phyloP scores from a whole-genome alignment of 2,888 invertebrate species.

The Dryobotodes eremita region DNA sequence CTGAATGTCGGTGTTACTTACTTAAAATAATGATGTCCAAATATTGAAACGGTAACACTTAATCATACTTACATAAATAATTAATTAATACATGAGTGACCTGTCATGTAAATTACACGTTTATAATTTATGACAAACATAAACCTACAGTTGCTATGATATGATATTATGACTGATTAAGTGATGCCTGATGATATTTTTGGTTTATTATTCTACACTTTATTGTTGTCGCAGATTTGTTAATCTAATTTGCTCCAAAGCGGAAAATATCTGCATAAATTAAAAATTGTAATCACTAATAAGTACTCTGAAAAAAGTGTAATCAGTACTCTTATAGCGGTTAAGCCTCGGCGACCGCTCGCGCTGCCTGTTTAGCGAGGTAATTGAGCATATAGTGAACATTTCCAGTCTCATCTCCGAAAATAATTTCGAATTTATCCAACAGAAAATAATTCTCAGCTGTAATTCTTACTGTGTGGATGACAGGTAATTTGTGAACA shows the following conservation, averaged over 20 bases:
- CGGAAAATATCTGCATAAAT: slow-evolving; percentile 10
- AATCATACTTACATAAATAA: slow-evolving; percentile 31
- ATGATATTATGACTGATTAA: not conserved
- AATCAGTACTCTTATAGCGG: slow-evolving; percentile 24
- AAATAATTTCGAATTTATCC: slow-evolving; percentile 63
- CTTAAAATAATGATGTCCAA: slow-evolving; percentile 9
- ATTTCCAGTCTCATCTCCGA: slow-evolving; percentile 66
- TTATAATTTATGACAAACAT: slow-evolving; percentile 35
- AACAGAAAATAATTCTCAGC: slow-evolving; percentile 56
- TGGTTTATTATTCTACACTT: slow-evolving; percentile 23
- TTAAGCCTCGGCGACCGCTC: slow-evolving; percentile 62
- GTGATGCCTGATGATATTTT: slow-evolving; percentile 42
- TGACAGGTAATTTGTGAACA: slow-evolving; percentile 63
- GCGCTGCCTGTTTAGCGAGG: slow-evolving; percentile 67
- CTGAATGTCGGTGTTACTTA: not conserved
- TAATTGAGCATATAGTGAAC: slow-evolving; percentile 76
- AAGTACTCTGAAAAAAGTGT: slow-evolving; percentile 3
- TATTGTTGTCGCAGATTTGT: slow-evolving; percentile 20
- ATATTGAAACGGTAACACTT: slow-evolving; percentile 37
- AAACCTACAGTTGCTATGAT: not conserved
- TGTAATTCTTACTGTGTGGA: slow-evolving; percentile 58
- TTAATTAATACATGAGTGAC: slow-evolving; percentile 36
- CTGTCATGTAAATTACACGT: slow-evolving; percentile 49
- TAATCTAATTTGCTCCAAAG: slow-evolving; percentile 11
- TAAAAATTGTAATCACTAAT: slow-evolving; percentile 5